phyloP scores from a whole-genome alignment of 1,140 invertebrate species.

The Caenorhabditis elegans region DNA sequence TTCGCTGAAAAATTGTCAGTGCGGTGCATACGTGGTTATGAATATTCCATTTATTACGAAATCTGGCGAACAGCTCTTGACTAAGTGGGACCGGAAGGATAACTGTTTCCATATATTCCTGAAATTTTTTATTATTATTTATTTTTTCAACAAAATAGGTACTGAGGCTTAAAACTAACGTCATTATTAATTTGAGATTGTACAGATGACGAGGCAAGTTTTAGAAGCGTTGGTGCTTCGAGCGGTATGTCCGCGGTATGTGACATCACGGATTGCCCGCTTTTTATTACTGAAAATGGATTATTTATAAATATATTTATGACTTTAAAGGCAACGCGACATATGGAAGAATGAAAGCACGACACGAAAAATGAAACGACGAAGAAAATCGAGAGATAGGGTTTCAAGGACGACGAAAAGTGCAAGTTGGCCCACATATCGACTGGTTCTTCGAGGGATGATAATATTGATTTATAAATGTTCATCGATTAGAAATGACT shows the following conservation, averaged over 20 bases:
- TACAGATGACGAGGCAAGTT: background rate
- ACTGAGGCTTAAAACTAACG: background rate
- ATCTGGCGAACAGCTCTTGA: background rate
- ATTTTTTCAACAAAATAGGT: too few species aligned
- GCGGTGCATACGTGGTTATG: background rate
- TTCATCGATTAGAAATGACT: too few species aligned
- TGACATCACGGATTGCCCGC: background rate
- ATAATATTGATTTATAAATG: too few species aligned
- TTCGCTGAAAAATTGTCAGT: too few species aligned
- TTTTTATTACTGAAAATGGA: background rate
- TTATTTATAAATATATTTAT: background rate
- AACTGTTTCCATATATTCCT: constrained; percentile 4
- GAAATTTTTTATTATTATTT: too few species aligned
- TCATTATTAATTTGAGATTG: background rate
- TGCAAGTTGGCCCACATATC: constrained; percentile 27
- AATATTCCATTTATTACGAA: constrained; percentile 18
- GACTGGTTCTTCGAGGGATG: constrained; percentile 16
- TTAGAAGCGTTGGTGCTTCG: background rate
- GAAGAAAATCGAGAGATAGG: background rate
- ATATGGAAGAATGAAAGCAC: background rate
- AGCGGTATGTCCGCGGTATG: constrained; percentile 7
- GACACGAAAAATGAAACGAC: background rate
- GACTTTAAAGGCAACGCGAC: too few species aligned
- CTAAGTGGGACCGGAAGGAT: background rate
- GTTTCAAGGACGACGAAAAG: constrained; percentile 18